These are phyloP conservation scores for Silvanus unidentatus DNA, from an alignment of 2,888 invertebrate genomes.

Conservation along the genomic window DNA sequence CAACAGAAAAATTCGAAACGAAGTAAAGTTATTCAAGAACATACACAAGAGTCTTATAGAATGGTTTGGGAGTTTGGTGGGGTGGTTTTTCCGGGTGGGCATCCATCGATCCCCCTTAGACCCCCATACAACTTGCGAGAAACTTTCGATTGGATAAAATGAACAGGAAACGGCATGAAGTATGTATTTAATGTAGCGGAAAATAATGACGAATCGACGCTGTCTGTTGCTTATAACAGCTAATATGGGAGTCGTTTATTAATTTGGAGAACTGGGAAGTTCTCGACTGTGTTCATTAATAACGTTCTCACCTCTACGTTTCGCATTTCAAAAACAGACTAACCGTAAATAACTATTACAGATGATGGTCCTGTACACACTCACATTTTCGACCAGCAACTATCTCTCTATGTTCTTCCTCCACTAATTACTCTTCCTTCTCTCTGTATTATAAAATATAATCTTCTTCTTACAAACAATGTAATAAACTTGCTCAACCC, in stretches of 20 bases:
- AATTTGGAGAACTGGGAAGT: constrained; percentile 43
- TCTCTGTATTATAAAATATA: no score
- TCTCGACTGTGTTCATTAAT: constrained; percentile 45
- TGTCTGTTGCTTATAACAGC: constrained; percentile 49
- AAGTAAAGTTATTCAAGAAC: constrained; percentile 27
- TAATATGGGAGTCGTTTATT: constrained; percentile 48
- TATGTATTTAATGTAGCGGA: constrained; percentile 50
- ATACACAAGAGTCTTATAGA: constrained; percentile 21
- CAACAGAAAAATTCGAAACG: constrained; percentile 16
- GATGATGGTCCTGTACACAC: constrained; percentile 31
- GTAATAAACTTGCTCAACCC: no score
- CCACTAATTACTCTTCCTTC: neutral
- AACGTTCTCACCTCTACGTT: constrained; percentile 45
- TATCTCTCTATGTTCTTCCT: neutral
- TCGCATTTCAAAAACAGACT: constrained; percentile 44
- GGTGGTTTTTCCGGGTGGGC: constrained; percentile 5
- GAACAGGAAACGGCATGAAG: constrained; percentile 46
- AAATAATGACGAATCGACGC: constrained; percentile 52
- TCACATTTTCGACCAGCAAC: neutral
- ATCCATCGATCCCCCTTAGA: constrained; percentile 11
- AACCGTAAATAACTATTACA: constrained; percentile 42
- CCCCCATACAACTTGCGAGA: constrained; percentile 21
- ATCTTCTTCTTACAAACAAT: no score
- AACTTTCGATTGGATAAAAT: constrained; percentile 42
- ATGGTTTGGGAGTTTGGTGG: no score